phyloP scores from a whole-genome alignment of 1,140 invertebrate species.

The Paralvinella palmiformis region DNA sequence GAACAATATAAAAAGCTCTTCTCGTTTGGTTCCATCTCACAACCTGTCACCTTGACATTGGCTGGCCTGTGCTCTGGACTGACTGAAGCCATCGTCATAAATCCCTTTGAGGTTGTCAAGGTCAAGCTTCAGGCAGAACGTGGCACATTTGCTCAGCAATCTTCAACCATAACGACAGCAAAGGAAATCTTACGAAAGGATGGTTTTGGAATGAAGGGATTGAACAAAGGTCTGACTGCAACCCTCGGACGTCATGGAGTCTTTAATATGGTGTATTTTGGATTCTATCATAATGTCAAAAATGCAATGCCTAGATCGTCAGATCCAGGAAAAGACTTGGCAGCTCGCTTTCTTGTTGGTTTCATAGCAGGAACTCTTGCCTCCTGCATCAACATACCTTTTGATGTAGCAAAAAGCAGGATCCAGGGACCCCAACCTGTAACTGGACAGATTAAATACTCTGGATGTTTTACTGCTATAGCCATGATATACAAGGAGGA shows the following conservation, averaged over 20 bases:
- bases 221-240: conserved; percentile 82
- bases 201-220: conserved; percentile 68
- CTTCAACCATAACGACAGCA: conserved; percentile 72
- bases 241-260: conserved; percentile 80
- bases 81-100: conserved; percentile 82
- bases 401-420: conserved; percentile 90
- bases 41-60: conserved; percentile 52
- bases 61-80: conserved; percentile 79
- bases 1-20: conserved; percentile 86
- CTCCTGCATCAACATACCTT: conserved; percentile 85
- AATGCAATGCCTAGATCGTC: conserved; percentile 61
- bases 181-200: conserved; percentile 67
- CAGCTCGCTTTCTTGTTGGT: conserved; percentile 69
- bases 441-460: conserved; percentile 68
- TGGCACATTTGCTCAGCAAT: conserved; percentile 55
- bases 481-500: conserved; percentile 73
- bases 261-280: conserved; percentile 91
- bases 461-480: conserved; percentile 68
- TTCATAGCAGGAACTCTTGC: conserved; percentile 77
- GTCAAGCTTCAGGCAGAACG: conserved; percentile 61
- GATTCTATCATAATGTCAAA: conserved; percentile 88
- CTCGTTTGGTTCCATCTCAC: conserved; percentile 60
- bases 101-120: conserved; percentile 93
- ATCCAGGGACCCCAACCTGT: conserved; percentile 83
- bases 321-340: conserved; percentile 64